Evolutionary conservation across 2,797 vertebrate genomes (phyloP).

Genomic region (Thripadectes ignobilis): DNA sequence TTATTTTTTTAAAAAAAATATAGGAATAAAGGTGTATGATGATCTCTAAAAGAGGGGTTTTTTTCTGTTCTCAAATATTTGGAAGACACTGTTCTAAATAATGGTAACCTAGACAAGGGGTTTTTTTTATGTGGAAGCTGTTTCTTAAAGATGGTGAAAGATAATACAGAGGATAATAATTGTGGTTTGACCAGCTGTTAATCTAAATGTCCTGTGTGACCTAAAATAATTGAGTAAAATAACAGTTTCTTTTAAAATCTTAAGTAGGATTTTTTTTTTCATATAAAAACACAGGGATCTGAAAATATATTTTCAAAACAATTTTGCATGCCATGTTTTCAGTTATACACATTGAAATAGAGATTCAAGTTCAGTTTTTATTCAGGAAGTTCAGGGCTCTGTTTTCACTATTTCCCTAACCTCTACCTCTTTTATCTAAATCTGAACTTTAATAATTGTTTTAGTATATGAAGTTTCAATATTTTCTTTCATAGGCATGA

Average conservation of each 20-base stretch:
- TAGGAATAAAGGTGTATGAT: neutral
- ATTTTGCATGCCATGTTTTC: neutral
- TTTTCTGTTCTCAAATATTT: neutral
- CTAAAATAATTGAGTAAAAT: neutral
- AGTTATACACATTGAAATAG: neutral
- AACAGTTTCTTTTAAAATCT: neutral
- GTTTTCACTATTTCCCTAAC: neutral
- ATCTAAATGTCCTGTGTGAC: neutral
- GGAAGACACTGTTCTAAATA: neutral
- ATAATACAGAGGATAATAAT: neutral
- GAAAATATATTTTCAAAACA: neutral
- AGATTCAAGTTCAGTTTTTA: neutral
- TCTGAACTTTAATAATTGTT: neutral
- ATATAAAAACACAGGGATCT: neutral
- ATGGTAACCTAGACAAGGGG: accelerated
- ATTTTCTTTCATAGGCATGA: neutral
- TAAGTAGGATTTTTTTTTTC: neutral
- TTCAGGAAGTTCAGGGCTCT: neutral
- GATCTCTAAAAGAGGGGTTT: accelerated
- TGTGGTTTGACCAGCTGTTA: neutral
- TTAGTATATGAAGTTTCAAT: neutral
- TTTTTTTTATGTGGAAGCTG: neutral
- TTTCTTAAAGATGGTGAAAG: neutral
- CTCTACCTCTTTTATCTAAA: neutral
- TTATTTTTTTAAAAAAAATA: neutral